Evolutionary conservation across 2,797 vertebrate species (phyloP).

Genomic region (Lycodopsis pacificus): DNA sequence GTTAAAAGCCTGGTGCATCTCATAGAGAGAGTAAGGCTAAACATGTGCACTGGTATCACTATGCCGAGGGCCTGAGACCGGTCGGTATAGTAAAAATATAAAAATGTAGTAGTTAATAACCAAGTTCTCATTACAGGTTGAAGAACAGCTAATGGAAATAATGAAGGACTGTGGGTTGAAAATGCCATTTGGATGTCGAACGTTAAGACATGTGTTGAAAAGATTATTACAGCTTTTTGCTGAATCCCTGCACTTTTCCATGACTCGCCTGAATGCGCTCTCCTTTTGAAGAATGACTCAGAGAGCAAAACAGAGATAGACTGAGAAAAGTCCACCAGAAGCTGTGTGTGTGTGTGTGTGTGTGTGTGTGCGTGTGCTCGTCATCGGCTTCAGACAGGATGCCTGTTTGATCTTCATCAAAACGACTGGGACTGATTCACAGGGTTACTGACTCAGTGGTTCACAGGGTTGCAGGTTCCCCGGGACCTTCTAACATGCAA

Average conservation of each 20-base stretch:
- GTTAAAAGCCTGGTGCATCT: background rate
- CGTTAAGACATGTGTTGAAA: background rate
- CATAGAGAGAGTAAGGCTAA: background rate
- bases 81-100: background rate
- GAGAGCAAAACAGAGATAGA: slow-evolving; percentile 11
- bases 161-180: background rate
- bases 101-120: background rate
- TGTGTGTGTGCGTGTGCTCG: background rate
- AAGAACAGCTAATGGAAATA: background rate
- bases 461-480: background rate
- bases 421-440: background rate
- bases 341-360: background rate
- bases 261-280: slow-evolving; percentile 20
- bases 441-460: background rate
- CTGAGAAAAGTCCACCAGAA: slow-evolving; percentile 20
- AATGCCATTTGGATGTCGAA: background rate
- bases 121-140: background rate
- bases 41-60: background rate
- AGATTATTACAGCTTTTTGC: slow-evolving; percentile 16
- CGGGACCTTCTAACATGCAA: background rate
- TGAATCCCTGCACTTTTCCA: background rate
- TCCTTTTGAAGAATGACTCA: slow-evolving; percentile 27
- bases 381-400: slow-evolving; percentile 2
- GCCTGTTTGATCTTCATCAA: background rate
- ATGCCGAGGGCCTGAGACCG: background rate